Evolutionary conservation across 2,888 invertebrate genomes (phyloP).

Genomic region (Limnephilus auricula): DNA sequence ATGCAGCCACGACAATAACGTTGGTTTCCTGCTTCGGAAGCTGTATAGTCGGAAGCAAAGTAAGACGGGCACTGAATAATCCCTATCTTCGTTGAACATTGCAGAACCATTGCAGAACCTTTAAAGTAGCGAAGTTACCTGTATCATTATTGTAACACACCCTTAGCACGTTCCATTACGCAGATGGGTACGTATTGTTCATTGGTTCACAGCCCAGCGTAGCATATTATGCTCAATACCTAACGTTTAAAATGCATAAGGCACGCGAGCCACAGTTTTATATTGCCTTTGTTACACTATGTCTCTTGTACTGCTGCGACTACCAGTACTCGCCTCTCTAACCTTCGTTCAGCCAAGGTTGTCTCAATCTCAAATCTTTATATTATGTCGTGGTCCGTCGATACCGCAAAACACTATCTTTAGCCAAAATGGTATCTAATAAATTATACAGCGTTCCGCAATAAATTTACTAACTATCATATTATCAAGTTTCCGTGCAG

Average conservation of each 20-base stretch:
- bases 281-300: neutral
- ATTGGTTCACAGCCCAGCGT: too few species aligned
- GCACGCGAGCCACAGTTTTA: neutral
- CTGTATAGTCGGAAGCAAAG: too few species aligned
- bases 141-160: too few species aligned
- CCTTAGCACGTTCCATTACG: too few species aligned
- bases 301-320: conserved; percentile 10
- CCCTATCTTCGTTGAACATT: too few species aligned
- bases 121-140: too few species aligned
- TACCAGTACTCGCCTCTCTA: conserved; percentile 30
- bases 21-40: too few species aligned
- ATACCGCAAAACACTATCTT: conserved; percentile 26
- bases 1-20: too few species aligned
- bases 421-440: neutral
- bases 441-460: neutral
- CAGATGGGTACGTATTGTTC: too few species aligned
- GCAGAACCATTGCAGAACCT: too few species aligned
- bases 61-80: too few species aligned
- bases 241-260: neutral
- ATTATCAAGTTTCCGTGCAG: neutral
- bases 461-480: neutral
- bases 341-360: conserved; percentile 37
- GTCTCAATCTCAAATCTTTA: conserved; percentile 40
- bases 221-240: neutral
- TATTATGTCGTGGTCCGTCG: conserved; percentile 35